These are phyloP conservation scores for Miltochrista miniata DNA, from an alignment of 2,888 invertebrate genomes.

Conservation along the genomic window DNA sequence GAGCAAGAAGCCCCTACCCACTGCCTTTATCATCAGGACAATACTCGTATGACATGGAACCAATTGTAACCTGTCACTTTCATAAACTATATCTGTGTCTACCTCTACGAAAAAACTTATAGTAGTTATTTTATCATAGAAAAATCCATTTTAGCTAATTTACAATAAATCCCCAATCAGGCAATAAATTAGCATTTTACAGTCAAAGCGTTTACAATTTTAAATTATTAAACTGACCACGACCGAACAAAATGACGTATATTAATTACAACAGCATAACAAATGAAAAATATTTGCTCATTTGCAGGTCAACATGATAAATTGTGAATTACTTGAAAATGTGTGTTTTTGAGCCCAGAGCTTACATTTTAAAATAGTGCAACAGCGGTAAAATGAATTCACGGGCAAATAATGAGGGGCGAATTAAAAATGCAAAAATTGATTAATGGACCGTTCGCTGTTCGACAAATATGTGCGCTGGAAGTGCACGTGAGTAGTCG, in stretches of 20 bases:
- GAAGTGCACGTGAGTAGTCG: slow-evolving; percentile 40
- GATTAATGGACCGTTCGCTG: slow-evolving; percentile 74
- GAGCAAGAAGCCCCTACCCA: too few relatives aligned
- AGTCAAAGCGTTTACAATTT: slow-evolving; percentile 44
- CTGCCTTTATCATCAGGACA: too few relatives aligned
- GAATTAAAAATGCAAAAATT: slow-evolving; percentile 83
- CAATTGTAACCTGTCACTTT: too few relatives aligned
- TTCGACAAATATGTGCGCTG: slow-evolving; percentile 72
- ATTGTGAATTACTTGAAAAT: slow-evolving; percentile 81
- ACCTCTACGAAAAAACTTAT: too few relatives aligned
- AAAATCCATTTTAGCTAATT: too few relatives aligned
- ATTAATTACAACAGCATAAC: slow-evolving; percentile 77
- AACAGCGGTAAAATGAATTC: slow-evolving; percentile 74
- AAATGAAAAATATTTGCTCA: slow-evolving; percentile 79
- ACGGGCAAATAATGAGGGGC: slow-evolving; percentile 78
- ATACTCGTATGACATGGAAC: too few relatives aligned
- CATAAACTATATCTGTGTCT: too few relatives aligned
- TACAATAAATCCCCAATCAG: too few relatives aligned
- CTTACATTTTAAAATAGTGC: slow-evolving; percentile 74
- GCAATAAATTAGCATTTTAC: too few relatives aligned
- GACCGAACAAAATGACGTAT: slow-evolving; percentile 68
- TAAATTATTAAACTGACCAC: slow-evolving; percentile 47
- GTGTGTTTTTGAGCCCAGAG: slow-evolving; percentile 63
- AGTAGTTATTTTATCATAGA: too few relatives aligned
- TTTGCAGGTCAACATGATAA: slow-evolving; percentile 78